Evolutionary conservation across 2,888 invertebrate genomes (phyloP), one percentile per base, ranked within the genome.

Genomic region (Ligdia adustata): DNA sequence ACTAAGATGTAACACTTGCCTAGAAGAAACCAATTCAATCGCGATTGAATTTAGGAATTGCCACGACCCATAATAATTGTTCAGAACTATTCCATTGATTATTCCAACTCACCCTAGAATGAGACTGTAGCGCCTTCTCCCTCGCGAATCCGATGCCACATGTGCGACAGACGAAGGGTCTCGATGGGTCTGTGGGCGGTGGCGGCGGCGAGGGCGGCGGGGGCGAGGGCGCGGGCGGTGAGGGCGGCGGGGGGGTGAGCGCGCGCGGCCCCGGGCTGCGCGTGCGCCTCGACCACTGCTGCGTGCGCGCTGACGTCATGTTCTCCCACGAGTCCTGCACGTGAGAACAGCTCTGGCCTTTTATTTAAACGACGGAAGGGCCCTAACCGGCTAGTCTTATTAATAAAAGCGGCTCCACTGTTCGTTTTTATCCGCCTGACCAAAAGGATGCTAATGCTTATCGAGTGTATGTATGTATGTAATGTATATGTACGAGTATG

Each of bases 91-190:
- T n/a, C n/a, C n/a, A n/a, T n/a, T n/a, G n/a, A 7, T 7, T 27
- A 2, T 2, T 14, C 9, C 5, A 13, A 65, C 63, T 73, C 52
- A 92, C 93, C 79, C 92, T 91, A 0, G 94, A 89, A 71, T 96
- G 96, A 0, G 96, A 95, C 40, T 94, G 93, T 13, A 96, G 80
- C 0, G 96, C 96, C 69, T 96, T 96, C 70, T 96, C 95, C 37
- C 96, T 89, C 0, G 96, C 96, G 81, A 96, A 95, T 3, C 94
- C 94, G 42, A 96, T 92, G 0, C 88, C 88, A 56, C 88, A 88
- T 42, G 80, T 80, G 91, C 95, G 68, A 62, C 96, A 96, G 0
- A 96, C 96, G 68, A 96, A 96, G 0, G 96, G 96, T 48, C 95
- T 93, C 24, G 93, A 90, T 0, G 95, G 93, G 79, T 95, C 95